Percentiles rank a stretch among this genome's conserved stretches.
Evolutionary conservation across 2,113 vertebrate species (phyloP).

Genomic region (Actenoides hombroni): DNA sequence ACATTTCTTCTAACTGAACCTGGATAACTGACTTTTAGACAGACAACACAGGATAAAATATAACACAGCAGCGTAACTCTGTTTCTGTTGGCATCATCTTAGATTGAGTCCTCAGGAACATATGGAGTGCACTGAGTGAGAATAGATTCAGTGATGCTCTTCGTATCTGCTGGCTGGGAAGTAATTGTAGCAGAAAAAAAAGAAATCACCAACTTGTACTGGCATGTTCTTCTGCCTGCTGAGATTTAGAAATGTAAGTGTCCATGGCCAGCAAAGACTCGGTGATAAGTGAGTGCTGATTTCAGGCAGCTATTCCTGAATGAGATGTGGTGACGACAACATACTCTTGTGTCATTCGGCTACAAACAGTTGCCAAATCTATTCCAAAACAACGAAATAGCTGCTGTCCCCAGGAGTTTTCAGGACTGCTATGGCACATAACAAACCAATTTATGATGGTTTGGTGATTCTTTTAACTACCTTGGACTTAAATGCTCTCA

Average conservation of each 20-base stretch:
- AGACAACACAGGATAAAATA: background rate
- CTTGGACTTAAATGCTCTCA: background rate
- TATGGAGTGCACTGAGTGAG: slow-evolving; percentile 25
- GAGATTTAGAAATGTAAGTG: background rate
- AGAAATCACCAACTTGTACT: slow-evolving; percentile 52
- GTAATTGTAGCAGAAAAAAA: background rate
- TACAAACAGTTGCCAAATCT: background rate
- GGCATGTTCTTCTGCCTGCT: slow-evolving; percentile 30
- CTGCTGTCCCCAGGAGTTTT: background rate
- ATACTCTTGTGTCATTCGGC: background rate
- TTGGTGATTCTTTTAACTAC: background rate
- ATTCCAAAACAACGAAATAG: background rate
- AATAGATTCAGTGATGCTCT: slow-evolving; percentile 31
- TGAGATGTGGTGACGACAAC: background rate
- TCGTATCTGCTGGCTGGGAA: slow-evolving; percentile 39
- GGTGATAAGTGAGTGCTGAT: background rate
- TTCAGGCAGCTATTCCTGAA: background rate
- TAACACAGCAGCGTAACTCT: background rate
- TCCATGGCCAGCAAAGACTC: background rate
- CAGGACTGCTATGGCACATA: background rate
- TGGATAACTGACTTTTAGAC: background rate
- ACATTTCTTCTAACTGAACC: background rate
- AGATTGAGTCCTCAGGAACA: background rate
- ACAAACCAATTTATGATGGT: background rate
- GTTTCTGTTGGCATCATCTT: slow-evolving; percentile 7